Evolutionary conservation across 2,113 vertebrate genomes (phyloP), one percentile per base, ranked within the genome.

Genomic region (Nicator chloris): DNA sequence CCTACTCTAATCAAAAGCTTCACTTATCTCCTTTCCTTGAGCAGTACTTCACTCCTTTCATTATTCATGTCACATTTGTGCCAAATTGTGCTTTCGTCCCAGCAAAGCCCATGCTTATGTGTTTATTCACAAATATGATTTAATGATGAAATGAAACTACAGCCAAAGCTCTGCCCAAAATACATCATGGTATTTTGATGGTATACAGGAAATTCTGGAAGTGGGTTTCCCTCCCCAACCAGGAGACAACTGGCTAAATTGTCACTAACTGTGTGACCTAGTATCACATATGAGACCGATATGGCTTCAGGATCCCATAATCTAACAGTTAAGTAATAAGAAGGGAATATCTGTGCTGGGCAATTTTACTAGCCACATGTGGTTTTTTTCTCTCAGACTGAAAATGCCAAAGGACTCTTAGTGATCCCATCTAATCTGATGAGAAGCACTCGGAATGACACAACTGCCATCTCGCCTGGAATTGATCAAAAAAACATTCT

Each of bases 401-500:
- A 94, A 93, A 93, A 96, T 82, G 86, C 85, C 88, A 90, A 44
- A 92, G 91, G 68, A 78, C 82, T 95, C 60, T 68, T 30, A 93
- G 86, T 86, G 92, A 92, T 92, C 88, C 95, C 92, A 61, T 83
- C 83, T 92, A 93, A 92, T 96, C 83, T 91, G 93, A 93, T 0
- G 86, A 91, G 94, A 95, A 89, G 91, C 84, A 91, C 88, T 93
- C 78, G 21, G 76, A 86, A 95, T 94, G 90, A 96, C 90, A 97
- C 93, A 95, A 93, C 94, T 92, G 92, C 90, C 93, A 93, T 81
- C 92, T 96, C 40, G 86, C 95, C 95, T 96, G 92, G 94, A 94
- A 96, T 71, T 92, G 86, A 96, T 96, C 90, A 97, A 93, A 93
- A 95, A 87, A 82, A 4, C 93, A 94, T 90, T 85, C 80, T 75